phyloP scores from a whole-genome alignment of 2,113 vertebrate genomes.

The Bambusicola thoracicus region DNA sequence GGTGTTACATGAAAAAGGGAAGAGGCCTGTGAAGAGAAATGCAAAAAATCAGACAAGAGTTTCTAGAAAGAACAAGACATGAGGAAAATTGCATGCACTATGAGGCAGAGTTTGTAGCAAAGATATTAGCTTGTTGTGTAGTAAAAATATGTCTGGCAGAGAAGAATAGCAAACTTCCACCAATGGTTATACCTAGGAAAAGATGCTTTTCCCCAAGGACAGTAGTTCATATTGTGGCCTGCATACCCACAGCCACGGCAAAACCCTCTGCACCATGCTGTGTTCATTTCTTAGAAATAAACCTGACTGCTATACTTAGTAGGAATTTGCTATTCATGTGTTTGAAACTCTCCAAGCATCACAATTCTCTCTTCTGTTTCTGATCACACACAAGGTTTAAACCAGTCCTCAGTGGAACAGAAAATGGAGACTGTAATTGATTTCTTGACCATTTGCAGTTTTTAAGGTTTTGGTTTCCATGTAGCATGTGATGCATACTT shows the following conservation, averaged over 20 bases:
- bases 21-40: background rate
- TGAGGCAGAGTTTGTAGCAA: background rate
- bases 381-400: background rate
- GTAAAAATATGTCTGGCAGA: background rate
- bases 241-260: background rate
- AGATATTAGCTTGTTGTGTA: background rate
- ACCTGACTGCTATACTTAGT: background rate
- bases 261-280: background rate
- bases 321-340: background rate
- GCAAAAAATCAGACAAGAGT: background rate
- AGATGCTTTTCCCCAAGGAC: accelerated
- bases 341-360: background rate
- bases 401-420: background rate
- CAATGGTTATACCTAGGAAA: background rate
- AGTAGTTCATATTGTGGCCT: background rate
- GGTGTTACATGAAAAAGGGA: background rate
- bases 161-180: background rate
- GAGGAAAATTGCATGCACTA: background rate
- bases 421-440: background rate
- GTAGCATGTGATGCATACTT: background rate
- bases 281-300: background rate
- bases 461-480: background rate
- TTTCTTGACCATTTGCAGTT: accelerated
- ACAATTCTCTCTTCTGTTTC: background rate
- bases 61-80: background rate